Percentiles rank a stretch among this genome's conserved stretches.
These are phyloP conservation scores for Tricholaema leucomelas DNA, from an alignment of 2,113 vertebrate species.

Conservation along the genomic window DNA sequence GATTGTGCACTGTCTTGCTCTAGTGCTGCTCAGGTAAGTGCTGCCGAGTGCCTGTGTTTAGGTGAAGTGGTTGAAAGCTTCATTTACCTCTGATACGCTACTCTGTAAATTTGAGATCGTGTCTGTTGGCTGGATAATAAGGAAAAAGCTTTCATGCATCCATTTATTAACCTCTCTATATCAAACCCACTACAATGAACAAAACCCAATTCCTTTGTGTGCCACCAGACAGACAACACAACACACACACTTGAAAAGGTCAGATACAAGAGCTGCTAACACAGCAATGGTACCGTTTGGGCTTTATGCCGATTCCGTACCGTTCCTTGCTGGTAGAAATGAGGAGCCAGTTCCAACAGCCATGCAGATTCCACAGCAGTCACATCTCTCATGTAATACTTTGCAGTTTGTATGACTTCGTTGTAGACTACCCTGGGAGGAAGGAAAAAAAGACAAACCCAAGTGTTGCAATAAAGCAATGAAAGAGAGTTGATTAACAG, in stretches of 20 bases:
- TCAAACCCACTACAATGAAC: background rate
- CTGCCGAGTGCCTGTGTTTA: background rate
- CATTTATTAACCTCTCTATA: background rate
- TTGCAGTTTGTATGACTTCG: slow-evolving; percentile 93
- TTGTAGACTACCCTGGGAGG: slow-evolving; percentile 93
- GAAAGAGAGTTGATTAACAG: background rate
- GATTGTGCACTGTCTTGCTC: background rate
- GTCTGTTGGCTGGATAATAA: background rate
- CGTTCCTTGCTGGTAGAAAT: slow-evolving; percentile 98
- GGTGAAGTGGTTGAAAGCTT: background rate
- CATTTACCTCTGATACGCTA: background rate
- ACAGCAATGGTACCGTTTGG: slow-evolving; percentile 64
- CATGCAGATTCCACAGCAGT: slow-evolving; percentile 94
- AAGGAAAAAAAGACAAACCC: background rate
- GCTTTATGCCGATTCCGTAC: slow-evolving; percentile 74
- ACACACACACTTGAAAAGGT: background rate
- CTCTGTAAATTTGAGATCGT: background rate
- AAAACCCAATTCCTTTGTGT: background rate
- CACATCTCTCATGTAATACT: slow-evolving; percentile 97
- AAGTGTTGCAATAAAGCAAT: background rate
- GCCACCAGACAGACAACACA: background rate
- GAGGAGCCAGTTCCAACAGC: slow-evolving; percentile 95
- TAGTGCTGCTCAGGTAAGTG: background rate
- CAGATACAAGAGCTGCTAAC: slow-evolving; percentile 43
- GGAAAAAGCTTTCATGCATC: background rate